Percentiles rank a stretch among this genome's conserved stretches.
phyloP scores from a whole-genome alignment of 2,113 vertebrate species.

The Aythya baeri region DNA sequence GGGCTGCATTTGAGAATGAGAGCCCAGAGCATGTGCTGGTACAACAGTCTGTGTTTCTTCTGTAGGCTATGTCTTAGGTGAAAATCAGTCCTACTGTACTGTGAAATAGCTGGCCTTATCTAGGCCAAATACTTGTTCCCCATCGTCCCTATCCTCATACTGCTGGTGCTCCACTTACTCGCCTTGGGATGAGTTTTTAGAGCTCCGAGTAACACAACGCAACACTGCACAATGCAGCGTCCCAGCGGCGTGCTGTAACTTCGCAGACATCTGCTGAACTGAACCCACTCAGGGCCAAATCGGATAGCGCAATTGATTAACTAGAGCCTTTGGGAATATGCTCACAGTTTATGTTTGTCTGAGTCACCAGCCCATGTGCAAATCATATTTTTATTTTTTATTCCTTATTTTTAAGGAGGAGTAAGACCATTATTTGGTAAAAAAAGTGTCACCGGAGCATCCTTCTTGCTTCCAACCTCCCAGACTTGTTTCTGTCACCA shows the following conservation, averaged over 20 bases:
- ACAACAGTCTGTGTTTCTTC: background rate
- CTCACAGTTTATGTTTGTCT: conserved; percentile 19
- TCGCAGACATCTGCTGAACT: conserved; percentile 52
- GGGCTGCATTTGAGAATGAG: background rate
- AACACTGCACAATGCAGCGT: background rate
- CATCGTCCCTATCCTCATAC: background rate
- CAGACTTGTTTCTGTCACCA: background rate
- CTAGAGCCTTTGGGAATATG: conserved; percentile 26
- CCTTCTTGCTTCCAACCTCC: background rate
- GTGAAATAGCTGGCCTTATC: background rate
- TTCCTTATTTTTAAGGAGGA: background rate
- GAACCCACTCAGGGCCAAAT: conserved; percentile 33
- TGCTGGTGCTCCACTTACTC: background rate
- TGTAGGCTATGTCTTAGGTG: background rate
- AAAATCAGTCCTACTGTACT: background rate
- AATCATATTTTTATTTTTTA: background rate
- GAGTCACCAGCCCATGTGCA: conserved; percentile 50
- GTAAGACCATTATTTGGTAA: background rate
- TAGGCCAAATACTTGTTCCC: background rate
- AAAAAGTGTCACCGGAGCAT: background rate
- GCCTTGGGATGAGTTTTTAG: conserved; percentile 18
- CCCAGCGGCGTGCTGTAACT: conserved; percentile 14
- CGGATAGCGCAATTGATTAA: conserved; percentile 44
- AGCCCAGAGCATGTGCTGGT: background rate
- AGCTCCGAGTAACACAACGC: conserved; percentile 20